Evolutionary conservation across 2,113 vertebrate genomes (phyloP).

Genomic region (Rafetus swinhoei): DNA sequence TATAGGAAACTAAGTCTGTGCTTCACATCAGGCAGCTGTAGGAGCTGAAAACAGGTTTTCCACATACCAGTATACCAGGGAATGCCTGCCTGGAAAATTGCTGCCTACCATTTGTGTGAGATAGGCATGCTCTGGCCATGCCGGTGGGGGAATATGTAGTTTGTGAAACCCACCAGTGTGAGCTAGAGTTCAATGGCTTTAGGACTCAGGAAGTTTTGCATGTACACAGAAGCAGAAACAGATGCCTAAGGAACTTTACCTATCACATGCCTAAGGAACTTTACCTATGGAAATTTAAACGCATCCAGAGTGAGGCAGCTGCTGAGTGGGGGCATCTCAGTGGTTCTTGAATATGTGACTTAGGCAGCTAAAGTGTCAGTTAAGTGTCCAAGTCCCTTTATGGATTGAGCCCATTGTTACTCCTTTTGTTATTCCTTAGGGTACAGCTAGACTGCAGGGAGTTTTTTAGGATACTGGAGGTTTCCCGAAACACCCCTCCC

Average conservation of each 20-base stretch:
- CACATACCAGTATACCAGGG: neutral
- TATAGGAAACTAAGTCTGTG: neutral
- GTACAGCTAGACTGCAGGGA: no score
- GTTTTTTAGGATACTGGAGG: no score
- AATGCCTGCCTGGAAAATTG: neutral
- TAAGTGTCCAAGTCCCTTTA: neutral
- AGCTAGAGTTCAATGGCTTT: neutral
- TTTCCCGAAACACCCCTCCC: no score
- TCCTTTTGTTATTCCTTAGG: neutral
- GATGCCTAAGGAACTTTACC: neutral
- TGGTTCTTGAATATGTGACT: neutral
- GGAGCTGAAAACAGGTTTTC: neutral
- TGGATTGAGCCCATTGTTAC: neutral
- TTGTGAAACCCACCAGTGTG: neutral
- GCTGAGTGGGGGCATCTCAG: neutral
- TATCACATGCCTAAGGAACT: neutral
- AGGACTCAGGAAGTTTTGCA: neutral
- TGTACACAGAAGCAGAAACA: neutral
- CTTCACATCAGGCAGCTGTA: neutral
- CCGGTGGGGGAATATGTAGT: neutral
- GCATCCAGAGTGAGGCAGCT: neutral
- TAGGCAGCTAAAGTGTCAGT: neutral
- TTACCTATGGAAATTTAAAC: neutral
- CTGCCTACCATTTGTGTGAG: neutral
- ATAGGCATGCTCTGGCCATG: neutral